Base-by-base conservation (phyloP, 35 echinoderm and acorn worm species). In the Diadema setosum region DNA sequence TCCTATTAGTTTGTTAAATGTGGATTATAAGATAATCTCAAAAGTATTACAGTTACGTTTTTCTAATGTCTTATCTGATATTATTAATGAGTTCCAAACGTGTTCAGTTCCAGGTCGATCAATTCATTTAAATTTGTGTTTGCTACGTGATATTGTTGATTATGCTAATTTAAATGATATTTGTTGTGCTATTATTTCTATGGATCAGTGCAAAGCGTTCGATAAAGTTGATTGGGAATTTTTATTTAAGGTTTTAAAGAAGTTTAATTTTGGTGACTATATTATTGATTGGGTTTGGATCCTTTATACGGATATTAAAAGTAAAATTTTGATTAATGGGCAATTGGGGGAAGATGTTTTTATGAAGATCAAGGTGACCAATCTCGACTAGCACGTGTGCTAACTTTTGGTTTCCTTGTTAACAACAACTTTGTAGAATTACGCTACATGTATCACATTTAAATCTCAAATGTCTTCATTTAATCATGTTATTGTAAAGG, bases 191-290 rank as follows among this genome's bases (percentile, higher is more conserved):
- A 57, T 92, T 21, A 80, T 92, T 59, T 80, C 42, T 27, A 24
- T 92, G 9, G 90, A 92, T 35, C 90, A 92, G 26, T 39, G 59
- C n/a, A 92, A 92, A 63, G 90, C 90, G 1, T 92, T 92, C 39
- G 90, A 92, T 48, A 75, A 75, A 46, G 90, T 92, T 24, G 25
- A 92, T 35, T 65, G 70, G 65, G 42, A 42, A 3, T 92, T 80
- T 81, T 16, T 92, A 34, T 81, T 64, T 18, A 80, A 82, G 18
- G 57, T 63, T 14, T 44, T 92, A 5, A 4, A 2, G 0, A 63
- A 33, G 34, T 32, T 86, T 0, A 65, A 80, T 9, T 92, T 92
- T 67, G 70, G 83, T 3, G 2, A 0, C 2, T 21, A 65, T 61
- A 86, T 86, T 46, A 75, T 86, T 41, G 45, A 58, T 31, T 92